Evolutionary conservation across 2,113 vertebrate genomes (phyloP).

Genomic region (Poecile atricapillus): DNA sequence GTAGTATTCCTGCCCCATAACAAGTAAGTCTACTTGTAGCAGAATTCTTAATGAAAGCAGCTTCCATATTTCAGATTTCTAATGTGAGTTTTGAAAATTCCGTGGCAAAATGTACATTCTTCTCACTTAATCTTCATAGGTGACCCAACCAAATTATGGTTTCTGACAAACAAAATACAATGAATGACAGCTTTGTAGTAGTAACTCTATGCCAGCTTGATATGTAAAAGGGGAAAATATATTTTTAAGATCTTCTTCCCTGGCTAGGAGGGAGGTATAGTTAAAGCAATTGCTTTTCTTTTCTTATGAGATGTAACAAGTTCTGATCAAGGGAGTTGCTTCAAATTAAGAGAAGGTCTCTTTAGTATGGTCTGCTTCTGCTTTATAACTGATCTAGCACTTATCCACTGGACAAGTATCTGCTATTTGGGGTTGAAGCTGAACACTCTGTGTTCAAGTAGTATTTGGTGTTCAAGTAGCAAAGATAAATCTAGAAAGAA

Average conservation of each 20-base stretch:
- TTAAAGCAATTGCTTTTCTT: not conserved
- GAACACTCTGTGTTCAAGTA: not conserved
- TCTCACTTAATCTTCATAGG: not conserved
- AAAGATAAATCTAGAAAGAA: not conserved
- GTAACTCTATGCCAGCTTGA: not conserved
- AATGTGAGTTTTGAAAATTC: not conserved
- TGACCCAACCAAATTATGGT: not conserved
- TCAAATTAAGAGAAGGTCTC: not conserved
- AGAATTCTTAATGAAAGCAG: not conserved
- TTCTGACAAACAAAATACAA: not conserved
- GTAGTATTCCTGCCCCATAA: not conserved
- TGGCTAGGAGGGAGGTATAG: not conserved
- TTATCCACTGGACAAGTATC: not conserved
- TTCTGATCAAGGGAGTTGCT: not conserved
- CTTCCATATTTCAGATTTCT: not conserved
- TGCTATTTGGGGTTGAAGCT: not conserved
- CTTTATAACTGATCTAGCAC: not conserved
- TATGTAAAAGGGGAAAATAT: not conserved
- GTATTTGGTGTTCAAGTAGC: not conserved
- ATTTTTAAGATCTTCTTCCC: not conserved
- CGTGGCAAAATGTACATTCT: not conserved
- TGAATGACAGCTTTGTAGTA: not conserved
- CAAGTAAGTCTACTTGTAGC: not conserved
- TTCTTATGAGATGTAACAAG: not conserved
- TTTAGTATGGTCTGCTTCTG: not conserved